Evolutionary conservation across 1,140 invertebrate genomes (phyloP).

Genomic region (Stegodyphus dumicola): DNA sequence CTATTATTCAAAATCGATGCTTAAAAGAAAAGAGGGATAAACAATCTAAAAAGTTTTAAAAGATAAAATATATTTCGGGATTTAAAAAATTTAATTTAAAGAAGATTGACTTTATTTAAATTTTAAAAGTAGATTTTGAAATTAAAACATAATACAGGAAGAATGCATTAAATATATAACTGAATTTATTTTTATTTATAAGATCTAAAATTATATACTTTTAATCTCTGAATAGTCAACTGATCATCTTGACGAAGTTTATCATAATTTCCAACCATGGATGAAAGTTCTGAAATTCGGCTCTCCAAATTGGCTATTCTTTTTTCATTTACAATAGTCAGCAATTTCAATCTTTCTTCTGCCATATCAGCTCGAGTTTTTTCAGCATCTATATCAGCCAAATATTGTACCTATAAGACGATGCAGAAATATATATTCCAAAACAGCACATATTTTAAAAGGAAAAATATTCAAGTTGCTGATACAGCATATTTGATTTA

Average conservation of each 20-base stretch:
- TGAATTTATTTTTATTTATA: too few species aligned
- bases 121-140: too few species aligned
- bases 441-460: neutral
- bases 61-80: too few species aligned
- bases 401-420: slow-evolving; percentile 70
- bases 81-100: too few species aligned
- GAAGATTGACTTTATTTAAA: too few species aligned
- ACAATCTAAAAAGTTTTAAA: too few species aligned
- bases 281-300: slow-evolving; percentile 82
- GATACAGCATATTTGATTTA: neutral
- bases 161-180: too few species aligned
- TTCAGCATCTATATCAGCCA: slow-evolving; percentile 67
- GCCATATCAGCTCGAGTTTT: slow-evolving; percentile 66
- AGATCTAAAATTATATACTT: slow-evolving; percentile 66
- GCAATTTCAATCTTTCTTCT: slow-evolving; percentile 65
- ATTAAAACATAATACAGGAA: too few species aligned
- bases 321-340: slow-evolving; percentile 75
- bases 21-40: too few species aligned
- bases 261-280: slow-evolving; percentile 83
- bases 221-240: slow-evolving; percentile 78
- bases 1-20: too few species aligned
- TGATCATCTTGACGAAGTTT: slow-evolving; percentile 79
- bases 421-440: neutral
- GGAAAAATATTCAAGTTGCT: neutral
- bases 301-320: slow-evolving; percentile 82